Evolutionary conservation across 2,888 invertebrate species (phyloP).

Genomic region (Phyllotreta cruciferae): DNA sequence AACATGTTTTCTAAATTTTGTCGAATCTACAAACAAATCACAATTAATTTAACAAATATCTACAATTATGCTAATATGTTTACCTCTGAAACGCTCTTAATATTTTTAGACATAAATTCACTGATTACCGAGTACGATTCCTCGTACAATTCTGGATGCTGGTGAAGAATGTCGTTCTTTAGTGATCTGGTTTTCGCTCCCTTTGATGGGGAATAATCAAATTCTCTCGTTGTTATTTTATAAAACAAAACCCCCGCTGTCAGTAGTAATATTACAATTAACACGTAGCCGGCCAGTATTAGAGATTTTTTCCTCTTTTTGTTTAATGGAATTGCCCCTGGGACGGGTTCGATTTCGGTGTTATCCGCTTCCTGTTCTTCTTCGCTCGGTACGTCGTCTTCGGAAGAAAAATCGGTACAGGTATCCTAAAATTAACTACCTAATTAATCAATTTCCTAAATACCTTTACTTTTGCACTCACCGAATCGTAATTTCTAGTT

Average conservation of each 20-base stretch:
- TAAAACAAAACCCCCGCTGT: conserved; percentile 1
- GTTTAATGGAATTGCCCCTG: background rate
- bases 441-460: background rate
- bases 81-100: background rate
- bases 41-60: too few species aligned
- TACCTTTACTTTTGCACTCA: background rate
- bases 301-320: background rate
- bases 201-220: conserved; percentile 2
- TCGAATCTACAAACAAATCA: too few species aligned
- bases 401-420: too few species aligned
- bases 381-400: too few species aligned
- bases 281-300: background rate
- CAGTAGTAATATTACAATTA: background rate
- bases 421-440: background rate
- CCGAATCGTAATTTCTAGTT: conserved; percentile 57
- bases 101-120: conserved; percentile 8
- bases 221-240: background rate
- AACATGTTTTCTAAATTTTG: too few species aligned
- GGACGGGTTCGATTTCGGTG: too few species aligned
- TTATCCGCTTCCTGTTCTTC: too few species aligned
- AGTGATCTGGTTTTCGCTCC: background rate
- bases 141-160: background rate
- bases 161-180: background rate
- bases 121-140: background rate
- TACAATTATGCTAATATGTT: background rate